Conservation (phyloP, 2,113 vertebrate species). For the Promerops cafer region DNA sequence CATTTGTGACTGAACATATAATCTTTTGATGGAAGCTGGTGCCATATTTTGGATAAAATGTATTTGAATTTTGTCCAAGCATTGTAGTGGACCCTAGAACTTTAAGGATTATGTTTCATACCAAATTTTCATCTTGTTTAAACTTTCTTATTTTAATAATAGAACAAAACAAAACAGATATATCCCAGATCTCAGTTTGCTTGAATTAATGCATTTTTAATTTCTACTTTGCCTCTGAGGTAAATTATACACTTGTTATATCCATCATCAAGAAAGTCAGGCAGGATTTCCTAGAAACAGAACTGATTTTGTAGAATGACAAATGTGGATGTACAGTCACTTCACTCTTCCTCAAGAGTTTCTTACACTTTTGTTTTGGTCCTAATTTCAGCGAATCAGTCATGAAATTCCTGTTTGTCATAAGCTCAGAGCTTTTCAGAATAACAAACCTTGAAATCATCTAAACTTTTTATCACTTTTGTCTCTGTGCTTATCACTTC, state of each 20-base stretch:
- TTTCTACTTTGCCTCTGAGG: conserved; percentile 51
- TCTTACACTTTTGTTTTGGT: neutral
- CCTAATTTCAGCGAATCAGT: neutral
- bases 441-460: neutral
- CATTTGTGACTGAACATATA: conserved; percentile 74
- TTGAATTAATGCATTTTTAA: conserved; percentile 66
- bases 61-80: conserved; percentile 62
- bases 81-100: conserved; percentile 19
- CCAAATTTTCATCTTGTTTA: conserved; percentile 44
- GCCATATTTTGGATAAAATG: conserved; percentile 45
- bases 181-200: conserved; percentile 28
- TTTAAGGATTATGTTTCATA: conserved; percentile 35
- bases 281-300: conserved; percentile 1
- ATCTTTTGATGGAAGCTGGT: conserved; percentile 70
- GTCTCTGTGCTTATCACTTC: neutral
- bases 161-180: conserved; percentile 28
- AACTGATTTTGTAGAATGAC: neutral
- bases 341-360: neutral
- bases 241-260: conserved; percentile 33
- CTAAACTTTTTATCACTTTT: neutral
- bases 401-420: neutral
- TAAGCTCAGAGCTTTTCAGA: neutral
- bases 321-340: neutral
- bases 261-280: conserved; percentile 39
- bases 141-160: conserved; percentile 48